Percentiles rank a stretch among this genome's conserved stretches.
Evolutionary conservation across 1,140 invertebrate species (phyloP).

Genomic region (Limonius californicus): DNA sequence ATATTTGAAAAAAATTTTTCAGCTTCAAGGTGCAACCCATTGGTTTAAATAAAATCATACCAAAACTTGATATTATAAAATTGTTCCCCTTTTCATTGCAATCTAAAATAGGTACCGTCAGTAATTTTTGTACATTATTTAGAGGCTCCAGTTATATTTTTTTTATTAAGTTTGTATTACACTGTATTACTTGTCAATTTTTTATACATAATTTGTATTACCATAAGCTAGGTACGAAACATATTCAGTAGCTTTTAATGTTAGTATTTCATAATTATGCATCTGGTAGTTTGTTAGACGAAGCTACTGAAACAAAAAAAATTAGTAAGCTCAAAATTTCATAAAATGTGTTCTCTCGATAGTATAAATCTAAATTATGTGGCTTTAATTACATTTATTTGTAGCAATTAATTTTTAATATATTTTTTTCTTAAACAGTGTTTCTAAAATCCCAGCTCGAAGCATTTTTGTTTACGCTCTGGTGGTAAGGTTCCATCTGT

Average conservation of each 20-base stretch:
- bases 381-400: slow-evolving; percentile 33
- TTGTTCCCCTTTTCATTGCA: too few relatives aligned
- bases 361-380: slow-evolving; percentile 34
- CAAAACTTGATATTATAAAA: too few relatives aligned
- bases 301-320: slow-evolving; percentile 38
- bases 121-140: too few relatives aligned
- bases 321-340: slow-evolving; percentile 35
- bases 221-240: not conserved
- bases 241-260: slow-evolving; percentile 5
- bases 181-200: too few relatives aligned
- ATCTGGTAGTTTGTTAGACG: slow-evolving; percentile 29
- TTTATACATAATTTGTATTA: too few relatives aligned
- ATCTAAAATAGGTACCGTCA: too few relatives aligned
- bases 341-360: slow-evolving; percentile 24
- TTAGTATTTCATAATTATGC: slow-evolving; percentile 24
- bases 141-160: too few relatives aligned
- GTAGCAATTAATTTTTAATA: slow-evolving; percentile 36
- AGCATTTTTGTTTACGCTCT: slow-evolving; percentile 10
- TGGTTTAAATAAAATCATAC: too few relatives aligned
- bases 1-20: too few relatives aligned
- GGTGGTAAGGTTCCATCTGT: slow-evolving; percentile 23
- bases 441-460: slow-evolving; percentile 11
- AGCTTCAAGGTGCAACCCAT: too few relatives aligned
- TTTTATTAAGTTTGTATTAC: too few relatives aligned
- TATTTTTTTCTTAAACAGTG: slow-evolving; percentile 35